Evolutionary conservation across 2,888 invertebrate genomes (phyloP).

Genomic region (Leucania comma): DNA sequence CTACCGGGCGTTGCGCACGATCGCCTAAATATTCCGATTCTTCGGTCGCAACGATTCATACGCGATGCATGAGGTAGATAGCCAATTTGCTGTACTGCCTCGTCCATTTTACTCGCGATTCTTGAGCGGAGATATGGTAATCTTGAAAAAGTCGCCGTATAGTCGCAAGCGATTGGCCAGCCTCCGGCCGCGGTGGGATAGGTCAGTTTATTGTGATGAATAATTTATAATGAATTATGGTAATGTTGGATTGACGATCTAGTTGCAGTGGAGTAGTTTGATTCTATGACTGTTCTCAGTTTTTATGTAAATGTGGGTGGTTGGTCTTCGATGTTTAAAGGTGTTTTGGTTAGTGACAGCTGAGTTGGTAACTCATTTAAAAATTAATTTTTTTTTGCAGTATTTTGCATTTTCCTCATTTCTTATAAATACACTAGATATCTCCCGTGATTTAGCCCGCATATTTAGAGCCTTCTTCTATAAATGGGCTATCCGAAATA

Average conservation of each 20-base stretch:
- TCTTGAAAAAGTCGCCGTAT: conserved; percentile 76
- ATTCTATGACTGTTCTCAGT: conserved; percentile 35
- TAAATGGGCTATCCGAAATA: too few relatives aligned
- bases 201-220: conserved; percentile 75
- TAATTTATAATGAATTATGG: conserved; percentile 77
- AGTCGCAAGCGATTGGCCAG: conserved; percentile 64
- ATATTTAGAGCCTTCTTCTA: too few relatives aligned
- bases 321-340: conserved; percentile 14
- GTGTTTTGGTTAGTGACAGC: background rate
- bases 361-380: background rate
- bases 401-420: background rate
- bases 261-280: conserved; percentile 54
- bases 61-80: conserved; percentile 85
- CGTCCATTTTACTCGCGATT: conserved; percentile 75
- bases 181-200: conserved; percentile 69
- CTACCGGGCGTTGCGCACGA: conserved; percentile 77
- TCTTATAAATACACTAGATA: background rate
- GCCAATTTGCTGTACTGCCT: conserved; percentile 80
- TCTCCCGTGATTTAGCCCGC: too few relatives aligned
- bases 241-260: conserved; percentile 70
- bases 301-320: conserved; percentile 31
- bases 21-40: conserved; percentile 80
- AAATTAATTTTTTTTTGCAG: background rate
- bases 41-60: conserved; percentile 73
- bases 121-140: conserved; percentile 85